Conservation (phyloP, 2,888 invertebrate genomes). For the Trachelus tabidus region DNA sequence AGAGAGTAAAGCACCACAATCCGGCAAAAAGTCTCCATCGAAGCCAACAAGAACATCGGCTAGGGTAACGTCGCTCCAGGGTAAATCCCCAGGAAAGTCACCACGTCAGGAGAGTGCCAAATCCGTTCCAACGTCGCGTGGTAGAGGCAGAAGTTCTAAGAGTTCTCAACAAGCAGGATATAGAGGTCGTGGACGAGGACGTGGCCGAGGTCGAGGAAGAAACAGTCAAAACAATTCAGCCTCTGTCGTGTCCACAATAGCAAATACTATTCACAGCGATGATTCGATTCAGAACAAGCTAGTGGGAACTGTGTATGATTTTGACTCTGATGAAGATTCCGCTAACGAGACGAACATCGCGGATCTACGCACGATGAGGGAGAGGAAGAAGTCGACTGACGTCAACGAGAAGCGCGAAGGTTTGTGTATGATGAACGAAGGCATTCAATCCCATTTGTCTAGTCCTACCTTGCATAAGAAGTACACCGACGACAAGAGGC, state of each 20-base stretch:
- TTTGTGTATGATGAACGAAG: constrained; percentile 29
- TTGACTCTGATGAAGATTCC: constrained; percentile 86
- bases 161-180: constrained; percentile 50
- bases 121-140: constrained; percentile 58
- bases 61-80: constrained; percentile 71
- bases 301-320: constrained; percentile 88
- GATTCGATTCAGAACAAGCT: constrained; percentile 84
- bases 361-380: constrained; percentile 82
- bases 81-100: constrained; percentile 78
- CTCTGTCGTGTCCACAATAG: constrained; percentile 34
- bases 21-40: constrained; percentile 70
- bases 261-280: constrained; percentile 66
- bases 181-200: constrained; percentile 56
- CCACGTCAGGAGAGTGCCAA: constrained; percentile 48
- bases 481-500: constrained; percentile 49
- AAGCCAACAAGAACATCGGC: constrained; percentile 73
- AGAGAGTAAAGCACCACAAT: constrained; percentile 33
- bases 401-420: constrained; percentile 68
- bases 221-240: constrained; percentile 38
- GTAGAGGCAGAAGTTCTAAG: constrained; percentile 66
- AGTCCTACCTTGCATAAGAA: constrained; percentile 46
- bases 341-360: constrained; percentile 79
- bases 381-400: constrained; percentile 81
- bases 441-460: constrained; percentile 36
- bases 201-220: constrained; percentile 66